Percentiles rank a stretch among this genome's conserved stretches.
Conservation (phyloP, 2,888 invertebrate species). For the Octonoba sinensis region DNA sequence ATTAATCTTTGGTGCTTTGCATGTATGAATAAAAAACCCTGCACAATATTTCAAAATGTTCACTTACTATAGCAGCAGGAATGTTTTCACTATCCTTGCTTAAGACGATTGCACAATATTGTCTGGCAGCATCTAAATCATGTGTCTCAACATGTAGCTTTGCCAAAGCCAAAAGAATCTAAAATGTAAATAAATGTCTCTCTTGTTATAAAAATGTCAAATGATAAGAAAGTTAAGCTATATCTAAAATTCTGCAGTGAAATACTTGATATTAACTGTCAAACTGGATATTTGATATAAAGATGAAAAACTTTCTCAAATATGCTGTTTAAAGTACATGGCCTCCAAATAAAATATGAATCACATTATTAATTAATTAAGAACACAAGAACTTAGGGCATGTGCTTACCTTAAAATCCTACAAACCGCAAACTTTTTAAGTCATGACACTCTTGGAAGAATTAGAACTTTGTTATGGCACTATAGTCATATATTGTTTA, state of each 20-base stretch:
- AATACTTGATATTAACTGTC: no score
- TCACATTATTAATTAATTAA: no score
- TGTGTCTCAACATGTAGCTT: conserved; percentile 72
- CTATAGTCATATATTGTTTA: no score
- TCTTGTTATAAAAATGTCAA: neutral
- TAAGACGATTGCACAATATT: conserved; percentile 80
- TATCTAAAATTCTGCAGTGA: neutral
- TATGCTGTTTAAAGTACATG: no score
- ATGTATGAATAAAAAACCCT: neutral
- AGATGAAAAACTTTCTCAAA: no score
- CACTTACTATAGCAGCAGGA: conserved; percentile 82
- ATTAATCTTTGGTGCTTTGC: neutral
- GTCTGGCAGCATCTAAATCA: conserved; percentile 66
- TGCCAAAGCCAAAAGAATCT: conserved; percentile 80
- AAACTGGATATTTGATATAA: no score
- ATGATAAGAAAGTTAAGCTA: neutral
- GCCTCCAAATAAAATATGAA: no score
- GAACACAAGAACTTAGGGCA: no score
- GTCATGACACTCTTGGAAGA: no score
- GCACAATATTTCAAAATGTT: neutral
- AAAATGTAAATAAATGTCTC: neutral
- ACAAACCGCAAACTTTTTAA: no score
- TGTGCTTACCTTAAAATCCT: no score
- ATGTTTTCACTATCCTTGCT: conserved; percentile 90
- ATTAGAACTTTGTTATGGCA: no score